Conservation (phyloP, 2,113 vertebrate genomes). For the Rhagologus leucostigma region DNA sequence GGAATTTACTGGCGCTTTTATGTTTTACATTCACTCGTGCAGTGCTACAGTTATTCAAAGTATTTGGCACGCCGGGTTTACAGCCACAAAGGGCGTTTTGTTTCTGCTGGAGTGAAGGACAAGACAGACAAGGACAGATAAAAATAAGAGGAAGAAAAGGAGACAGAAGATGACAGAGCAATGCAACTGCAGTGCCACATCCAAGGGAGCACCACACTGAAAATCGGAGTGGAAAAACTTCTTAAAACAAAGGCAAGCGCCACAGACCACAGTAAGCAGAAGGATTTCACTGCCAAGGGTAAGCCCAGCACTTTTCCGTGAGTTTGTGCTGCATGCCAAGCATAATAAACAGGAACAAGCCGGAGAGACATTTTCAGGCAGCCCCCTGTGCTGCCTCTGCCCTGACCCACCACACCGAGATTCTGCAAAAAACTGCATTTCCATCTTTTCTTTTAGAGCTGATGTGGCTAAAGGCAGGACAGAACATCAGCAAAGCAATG, state of each 20-base stretch:
- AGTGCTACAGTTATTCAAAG: constrained; percentile 23
- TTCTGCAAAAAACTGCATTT: neutral
- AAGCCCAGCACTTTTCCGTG: neutral
- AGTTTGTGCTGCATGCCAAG: neutral
- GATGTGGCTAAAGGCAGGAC: neutral
- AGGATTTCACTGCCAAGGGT: neutral
- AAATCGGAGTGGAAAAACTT: neutral
- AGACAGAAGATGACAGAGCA: neutral
- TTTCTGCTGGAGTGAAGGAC: neutral
- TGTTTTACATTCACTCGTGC: constrained; percentile 1
- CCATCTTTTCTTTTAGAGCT: neutral
- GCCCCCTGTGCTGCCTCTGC: neutral
- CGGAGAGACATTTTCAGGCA: neutral
- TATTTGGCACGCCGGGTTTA: neutral
- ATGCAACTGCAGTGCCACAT: neutral
- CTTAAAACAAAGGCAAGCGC: neutral
- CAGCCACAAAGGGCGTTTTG: constrained; percentile 28
- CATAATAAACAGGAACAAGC: neutral
- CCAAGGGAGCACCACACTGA: neutral
- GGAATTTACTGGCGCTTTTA: constrained; percentile 31
- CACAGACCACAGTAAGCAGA: neutral
- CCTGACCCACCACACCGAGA: neutral
- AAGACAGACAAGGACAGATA: neutral
- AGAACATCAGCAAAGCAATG: neutral
- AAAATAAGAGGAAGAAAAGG: neutral